phyloP scores from a whole-genome alignment of 2,797 vertebrate genomes.

The Sebastes melanostomus region DNA sequence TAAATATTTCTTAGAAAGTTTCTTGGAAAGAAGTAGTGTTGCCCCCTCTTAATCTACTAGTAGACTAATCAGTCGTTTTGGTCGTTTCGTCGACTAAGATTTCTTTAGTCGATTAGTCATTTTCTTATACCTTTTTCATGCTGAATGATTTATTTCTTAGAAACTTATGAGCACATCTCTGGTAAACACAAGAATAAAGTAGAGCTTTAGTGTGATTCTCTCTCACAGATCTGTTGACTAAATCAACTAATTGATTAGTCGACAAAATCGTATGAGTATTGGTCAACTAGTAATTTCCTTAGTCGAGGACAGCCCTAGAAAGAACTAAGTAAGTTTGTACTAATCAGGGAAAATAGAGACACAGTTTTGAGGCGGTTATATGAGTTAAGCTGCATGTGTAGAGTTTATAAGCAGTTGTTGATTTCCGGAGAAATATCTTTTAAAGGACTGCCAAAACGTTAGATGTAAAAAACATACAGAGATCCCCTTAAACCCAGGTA shows the following conservation, averaged over 20 bases:
- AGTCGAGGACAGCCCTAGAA: too few species aligned
- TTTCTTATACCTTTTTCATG: too few species aligned
- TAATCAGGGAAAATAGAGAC: background rate
- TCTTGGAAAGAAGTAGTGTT: background rate
- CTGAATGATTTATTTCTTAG: too few species aligned
- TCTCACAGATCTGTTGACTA: too few species aligned
- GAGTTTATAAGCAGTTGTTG: background rate
- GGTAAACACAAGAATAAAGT: too few species aligned
- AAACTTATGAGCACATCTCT: too few species aligned
- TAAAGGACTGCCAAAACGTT: rapidly evolving
- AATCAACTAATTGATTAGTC: too few species aligned
- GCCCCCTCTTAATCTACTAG: too few species aligned
- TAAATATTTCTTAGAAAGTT: background rate
- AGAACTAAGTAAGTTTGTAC: background rate
- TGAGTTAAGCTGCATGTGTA: background rate
- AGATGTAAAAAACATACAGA: background rate
- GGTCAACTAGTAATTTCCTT: rapidly evolving
- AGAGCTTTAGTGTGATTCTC: rapidly evolving
- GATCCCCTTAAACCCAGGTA: background rate
- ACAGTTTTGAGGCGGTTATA: background rate
- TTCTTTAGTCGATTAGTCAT: too few species aligned
- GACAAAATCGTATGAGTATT: too few species aligned
- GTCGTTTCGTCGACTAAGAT: too few species aligned
- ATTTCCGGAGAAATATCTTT: background rate
- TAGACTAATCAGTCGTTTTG: too few species aligned